Evolutionary conservation across 2,113 vertebrate genomes (phyloP).

Genomic region (Dipodomys stephensi): DNA sequence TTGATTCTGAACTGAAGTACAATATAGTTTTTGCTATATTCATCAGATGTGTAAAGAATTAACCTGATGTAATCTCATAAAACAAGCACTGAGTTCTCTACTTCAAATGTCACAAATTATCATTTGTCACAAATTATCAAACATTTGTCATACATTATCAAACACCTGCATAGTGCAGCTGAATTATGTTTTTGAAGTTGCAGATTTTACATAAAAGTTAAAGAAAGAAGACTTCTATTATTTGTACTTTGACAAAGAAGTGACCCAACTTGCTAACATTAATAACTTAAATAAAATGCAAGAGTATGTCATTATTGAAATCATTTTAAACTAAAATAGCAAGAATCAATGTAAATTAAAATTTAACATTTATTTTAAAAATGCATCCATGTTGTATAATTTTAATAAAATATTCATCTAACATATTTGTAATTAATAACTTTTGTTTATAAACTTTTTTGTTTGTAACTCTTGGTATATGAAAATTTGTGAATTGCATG

Average conservation of each 20-base stretch:
- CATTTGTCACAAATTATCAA: constrained; percentile 61
- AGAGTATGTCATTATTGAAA: constrained; percentile 75
- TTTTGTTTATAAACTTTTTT: not conserved
- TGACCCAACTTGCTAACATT: constrained; percentile 73
- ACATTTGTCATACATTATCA: constrained; percentile 56
- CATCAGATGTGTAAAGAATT: constrained; percentile 46
- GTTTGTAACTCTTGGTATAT: no score
- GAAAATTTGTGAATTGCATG: not conserved
- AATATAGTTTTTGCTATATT: constrained; percentile 60
- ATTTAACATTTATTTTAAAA: constrained; percentile 74
- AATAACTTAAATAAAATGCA: constrained; percentile 74
- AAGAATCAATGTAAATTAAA: constrained; percentile 80
- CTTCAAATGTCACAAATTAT: not conserved
- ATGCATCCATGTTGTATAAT: constrained; percentile 42
- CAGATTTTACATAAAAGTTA: constrained; percentile 71
- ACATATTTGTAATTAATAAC: constrained; percentile 14
- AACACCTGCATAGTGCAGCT: constrained; percentile 52
- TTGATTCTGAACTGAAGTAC: constrained; percentile 64
- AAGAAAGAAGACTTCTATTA: constrained; percentile 61
- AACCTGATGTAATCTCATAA: not conserved
- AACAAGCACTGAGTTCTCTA: constrained; percentile 36
- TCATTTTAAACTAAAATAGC: constrained; percentile 76
- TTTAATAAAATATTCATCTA: not conserved
- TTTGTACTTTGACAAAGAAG: constrained; percentile 41
- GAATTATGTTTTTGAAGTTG: constrained; percentile 60